Evolutionary conservation across 2,888 invertebrate genomes (phyloP).

Genomic region (Apomyelois bistriatella): DNA sequence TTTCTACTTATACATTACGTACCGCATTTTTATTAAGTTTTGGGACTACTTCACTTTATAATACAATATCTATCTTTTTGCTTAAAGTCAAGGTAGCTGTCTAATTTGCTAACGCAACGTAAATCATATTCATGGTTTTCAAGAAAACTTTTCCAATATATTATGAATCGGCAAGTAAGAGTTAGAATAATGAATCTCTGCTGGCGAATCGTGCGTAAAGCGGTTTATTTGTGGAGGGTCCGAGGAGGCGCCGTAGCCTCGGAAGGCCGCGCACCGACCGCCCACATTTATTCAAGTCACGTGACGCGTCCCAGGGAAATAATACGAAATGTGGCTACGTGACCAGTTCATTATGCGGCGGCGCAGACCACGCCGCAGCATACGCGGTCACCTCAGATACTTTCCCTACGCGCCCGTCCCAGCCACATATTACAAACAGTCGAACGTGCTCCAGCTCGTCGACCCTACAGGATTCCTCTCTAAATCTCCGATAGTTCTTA

Average conservation of each 20-base stretch:
- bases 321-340: constrained; percentile 80
- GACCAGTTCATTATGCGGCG: constrained; percentile 78
- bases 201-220: constrained; percentile 75
- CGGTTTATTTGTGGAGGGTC: constrained; percentile 78
- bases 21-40: too few relatives aligned
- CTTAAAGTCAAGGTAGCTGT: too few relatives aligned
- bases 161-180: constrained; percentile 62
- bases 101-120: not conserved
- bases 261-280: constrained; percentile 47
- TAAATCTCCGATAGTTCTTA: constrained; percentile 40
- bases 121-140: not conserved
- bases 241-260: constrained; percentile 54
- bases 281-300: constrained; percentile 75
- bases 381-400: constrained; percentile 51
- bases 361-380: constrained; percentile 49
- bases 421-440: constrained; percentile 53
- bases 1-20: too few relatives aligned
- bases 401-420: constrained; percentile 35
- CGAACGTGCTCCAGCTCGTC: constrained; percentile 45
- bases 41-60: too few relatives aligned
- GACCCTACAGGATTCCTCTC: constrained; percentile 41
- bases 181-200: constrained; percentile 77
- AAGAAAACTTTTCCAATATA: constrained; percentile 46
- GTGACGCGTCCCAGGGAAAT: constrained; percentile 77
- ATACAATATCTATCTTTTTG: too few relatives aligned